Conservation (phyloP, 1,140 invertebrate species). For the Aphelinus atriplicis region DNA sequence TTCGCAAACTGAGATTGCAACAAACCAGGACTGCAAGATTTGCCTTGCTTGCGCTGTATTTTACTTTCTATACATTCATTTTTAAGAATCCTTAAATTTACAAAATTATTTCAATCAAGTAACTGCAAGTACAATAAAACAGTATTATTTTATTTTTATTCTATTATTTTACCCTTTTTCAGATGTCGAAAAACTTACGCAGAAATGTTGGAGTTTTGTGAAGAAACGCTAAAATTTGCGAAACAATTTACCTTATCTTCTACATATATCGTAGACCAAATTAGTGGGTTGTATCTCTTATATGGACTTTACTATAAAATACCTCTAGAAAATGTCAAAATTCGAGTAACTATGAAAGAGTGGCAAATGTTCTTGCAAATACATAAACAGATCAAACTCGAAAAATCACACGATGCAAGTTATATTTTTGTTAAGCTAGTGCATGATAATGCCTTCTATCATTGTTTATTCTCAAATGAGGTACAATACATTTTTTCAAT, state of each 20-base stretch:
- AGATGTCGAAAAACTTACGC: conserved; percentile 50
- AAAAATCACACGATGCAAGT: conserved; percentile 58
- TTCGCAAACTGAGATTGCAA: too few species aligned
- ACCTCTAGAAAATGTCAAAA: conserved; percentile 54
- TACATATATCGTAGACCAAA: conserved; percentile 51
- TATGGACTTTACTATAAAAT: conserved; percentile 62
- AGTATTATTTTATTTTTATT: conserved; percentile 3
- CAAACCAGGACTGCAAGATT: too few species aligned
- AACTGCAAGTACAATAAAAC: too few species aligned
- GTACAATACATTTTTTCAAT: conserved; percentile 45
- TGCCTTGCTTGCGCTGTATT: too few species aligned
- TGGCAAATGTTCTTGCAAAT: conserved; percentile 54
- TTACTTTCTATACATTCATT: not conserved
- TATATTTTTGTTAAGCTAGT: conserved; percentile 60
- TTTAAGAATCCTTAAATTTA: conserved; percentile 13
- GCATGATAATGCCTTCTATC: conserved; percentile 52
- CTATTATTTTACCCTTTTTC: conserved; percentile 23
- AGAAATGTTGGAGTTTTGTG: conserved; percentile 58
- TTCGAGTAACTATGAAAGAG: conserved; percentile 54
- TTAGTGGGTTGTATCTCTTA: conserved; percentile 59
- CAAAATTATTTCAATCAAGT: conserved; percentile 3
- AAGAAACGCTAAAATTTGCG: conserved; percentile 56
- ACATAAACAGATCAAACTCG: conserved; percentile 50
- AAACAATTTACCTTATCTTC: conserved; percentile 56
- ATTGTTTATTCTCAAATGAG: conserved; percentile 54